Evolutionary conservation across 2,113 vertebrate genomes (phyloP).

Genomic region (Pogona vitticeps): DNA sequence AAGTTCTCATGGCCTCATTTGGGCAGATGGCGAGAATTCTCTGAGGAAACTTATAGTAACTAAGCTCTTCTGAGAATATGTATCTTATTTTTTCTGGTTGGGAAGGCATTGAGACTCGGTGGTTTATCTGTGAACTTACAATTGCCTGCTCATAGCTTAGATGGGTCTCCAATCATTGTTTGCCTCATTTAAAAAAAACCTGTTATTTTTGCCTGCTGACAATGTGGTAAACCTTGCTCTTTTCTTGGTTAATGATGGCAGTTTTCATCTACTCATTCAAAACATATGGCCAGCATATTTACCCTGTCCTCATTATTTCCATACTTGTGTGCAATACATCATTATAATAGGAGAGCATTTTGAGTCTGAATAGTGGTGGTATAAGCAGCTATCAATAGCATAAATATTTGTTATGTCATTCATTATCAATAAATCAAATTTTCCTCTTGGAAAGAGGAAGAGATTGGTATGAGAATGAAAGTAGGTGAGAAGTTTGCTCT

Average conservation of each 20-base stretch:
- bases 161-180: neutral
- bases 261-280: neutral
- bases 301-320: neutral
- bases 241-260: neutral
- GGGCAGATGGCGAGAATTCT: constrained; percentile 6
- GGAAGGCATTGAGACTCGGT: neutral
- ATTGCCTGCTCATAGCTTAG: neutral
- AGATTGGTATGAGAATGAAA: neutral
- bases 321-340: neutral
- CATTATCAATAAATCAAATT: constrained; percentile 7
- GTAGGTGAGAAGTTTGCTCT: neutral
- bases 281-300: neutral
- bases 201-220: neutral
- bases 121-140: neutral
- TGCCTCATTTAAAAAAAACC: neutral
- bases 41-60: neutral
- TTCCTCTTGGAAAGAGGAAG: constrained; percentile 12
- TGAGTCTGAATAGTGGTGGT: neutral
- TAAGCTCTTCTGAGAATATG: neutral
- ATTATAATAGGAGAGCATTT: neutral
- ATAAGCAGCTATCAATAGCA: neutral
- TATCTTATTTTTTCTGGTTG: constrained; percentile 33
- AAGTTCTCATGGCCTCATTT: neutral
- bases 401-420: constrained; percentile 18
- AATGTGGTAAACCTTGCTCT: neutral